Evolutionary conservation across 2,888 invertebrate genomes (phyloP), one percentile per base, ranked within the genome.

Genomic region (Bembecia ichneumoniformis): DNA sequence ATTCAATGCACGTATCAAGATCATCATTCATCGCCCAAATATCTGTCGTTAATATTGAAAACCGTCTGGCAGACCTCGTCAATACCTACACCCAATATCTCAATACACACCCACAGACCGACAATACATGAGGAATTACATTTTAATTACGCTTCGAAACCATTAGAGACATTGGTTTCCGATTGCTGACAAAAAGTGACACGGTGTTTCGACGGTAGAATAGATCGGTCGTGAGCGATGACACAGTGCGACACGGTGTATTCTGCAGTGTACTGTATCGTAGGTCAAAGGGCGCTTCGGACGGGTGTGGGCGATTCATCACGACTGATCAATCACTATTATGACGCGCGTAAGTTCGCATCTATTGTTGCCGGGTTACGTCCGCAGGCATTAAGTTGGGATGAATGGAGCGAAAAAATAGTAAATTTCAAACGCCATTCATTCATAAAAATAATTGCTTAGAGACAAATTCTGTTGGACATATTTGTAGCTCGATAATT

Each of bases 281-380:
- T 5, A 40, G 40, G 40, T 40, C 40, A 40, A 40, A 40, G 40
- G 40, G 40, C 35, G 43, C 15, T 5, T 11, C 16, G 9, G n/a
- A 43, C 43, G 43, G 35, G 20, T 2, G 52, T 34, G 43, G 16
- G 45, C 55, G 62, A 60, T 62, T 64, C 66, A 73, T 71, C 71
- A 64, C 61, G 54, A 46, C 73, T 74, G 76, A 82, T 82, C 81
- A 77, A 81, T 81, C 80, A 78, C 55, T 74, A 66, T 78, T 77
- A 65, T 76, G 80, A 80, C 77, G 51, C 47, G n/a, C 77, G 51
- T 47, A 11, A 40, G 40, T 40, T 40, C 40, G 40, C 40, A 40
- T 40, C 40, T 47, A 52, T 52, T 52, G 52, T 52, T 35, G 15
- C 15, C 15, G 51, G 52, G 36, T 52, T 52, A 50, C 36, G 49